A percentile compares a stretch with the other conserved stretches of the same genome.
These are phyloP conservation scores for Apostichopus parvimensis DNA, from an alignment of 35 echinoderm and acorn worm genomes.

Conservation along the genomic window DNA sequence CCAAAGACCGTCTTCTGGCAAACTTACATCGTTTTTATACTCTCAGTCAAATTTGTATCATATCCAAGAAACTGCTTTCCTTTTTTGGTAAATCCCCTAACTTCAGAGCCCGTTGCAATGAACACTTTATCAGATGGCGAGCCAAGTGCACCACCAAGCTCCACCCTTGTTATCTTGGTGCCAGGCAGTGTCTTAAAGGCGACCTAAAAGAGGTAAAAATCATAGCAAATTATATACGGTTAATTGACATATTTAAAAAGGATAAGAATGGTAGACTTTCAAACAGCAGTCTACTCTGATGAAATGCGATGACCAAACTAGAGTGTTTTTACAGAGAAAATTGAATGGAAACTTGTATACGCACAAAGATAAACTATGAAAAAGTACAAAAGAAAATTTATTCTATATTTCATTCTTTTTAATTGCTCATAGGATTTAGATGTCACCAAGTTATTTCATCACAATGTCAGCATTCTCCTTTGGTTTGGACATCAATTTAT, in stretches of 20 bases:
- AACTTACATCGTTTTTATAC: slow-evolving; percentile 99
- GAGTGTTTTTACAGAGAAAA: too few relatives aligned
- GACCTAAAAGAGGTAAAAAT: slow-evolving; percentile 22
- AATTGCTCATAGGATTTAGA: too few relatives aligned
- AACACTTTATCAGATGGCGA: slow-evolving; percentile 76
- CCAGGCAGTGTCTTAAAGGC: slow-evolving; percentile 94
- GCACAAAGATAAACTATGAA: too few relatives aligned
- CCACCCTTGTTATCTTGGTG: slow-evolving; percentile 72
- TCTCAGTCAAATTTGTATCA: slow-evolving; percentile 98
- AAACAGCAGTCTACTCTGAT: too few relatives aligned
- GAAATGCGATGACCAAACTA: too few relatives aligned
- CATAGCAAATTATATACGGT: neutral
- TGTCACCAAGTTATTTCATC: too few relatives aligned
- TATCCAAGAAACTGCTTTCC: slow-evolving; percentile 98
- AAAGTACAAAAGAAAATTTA: too few relatives aligned
- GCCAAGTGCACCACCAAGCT: slow-evolving; percentile 83
- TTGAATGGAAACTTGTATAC: too few relatives aligned
- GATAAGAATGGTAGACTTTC: too few relatives aligned
- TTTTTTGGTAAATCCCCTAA: slow-evolving; percentile 97
- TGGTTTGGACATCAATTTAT: too few relatives aligned
- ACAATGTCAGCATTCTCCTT: too few relatives aligned
- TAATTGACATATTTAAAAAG: neutral
- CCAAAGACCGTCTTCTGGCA: neutral
- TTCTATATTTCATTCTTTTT: too few relatives aligned
- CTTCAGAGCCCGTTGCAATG: slow-evolving; percentile 86